A percentile compares a stretch with the other conserved stretches of the same genome.
Evolutionary conservation across 2,888 invertebrate genomes (phyloP).

Genomic region (Cephalotes varians): DNA sequence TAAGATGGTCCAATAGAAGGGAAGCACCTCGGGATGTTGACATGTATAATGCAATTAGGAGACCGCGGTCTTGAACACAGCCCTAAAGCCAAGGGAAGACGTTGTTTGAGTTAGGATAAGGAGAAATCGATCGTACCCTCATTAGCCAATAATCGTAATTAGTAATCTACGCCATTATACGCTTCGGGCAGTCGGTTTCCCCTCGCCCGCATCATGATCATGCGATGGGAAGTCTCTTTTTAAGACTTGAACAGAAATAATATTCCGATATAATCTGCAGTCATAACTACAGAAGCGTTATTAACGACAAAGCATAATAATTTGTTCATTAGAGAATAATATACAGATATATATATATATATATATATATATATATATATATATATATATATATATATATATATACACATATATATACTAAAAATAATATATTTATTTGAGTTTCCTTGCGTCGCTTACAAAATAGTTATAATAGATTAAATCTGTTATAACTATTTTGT

Average conservation of each 20-base stretch:
- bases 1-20: constrained; percentile 45
- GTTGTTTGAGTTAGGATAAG: constrained; percentile 66
- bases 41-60: constrained; percentile 77
- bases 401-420: no score
- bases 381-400: no score
- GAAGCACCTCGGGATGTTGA: constrained; percentile 74
- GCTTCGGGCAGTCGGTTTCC: constrained; percentile 69
- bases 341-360: not conserved
- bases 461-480: no score
- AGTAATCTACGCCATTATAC: constrained; percentile 79
- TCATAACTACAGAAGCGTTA: not conserved
- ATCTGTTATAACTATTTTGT: not conserved
- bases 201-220: constrained; percentile 65
- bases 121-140: constrained; percentile 73
- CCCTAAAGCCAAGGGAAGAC: constrained; percentile 64
- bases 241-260: constrained; percentile 30
- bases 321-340: not conserved
- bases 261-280: constrained; percentile 3
- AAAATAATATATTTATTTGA: no score
- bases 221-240: constrained; percentile 60
- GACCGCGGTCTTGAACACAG: constrained; percentile 69
- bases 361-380: no score
- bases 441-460: no score
- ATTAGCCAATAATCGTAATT: constrained; percentile 80
- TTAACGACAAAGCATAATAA: not conserved